Percentiles rank a stretch among this genome's conserved stretches.
phyloP scores from a whole-genome alignment of 2,113 vertebrate species.

The mouse (Mus musculus) region DNA sequence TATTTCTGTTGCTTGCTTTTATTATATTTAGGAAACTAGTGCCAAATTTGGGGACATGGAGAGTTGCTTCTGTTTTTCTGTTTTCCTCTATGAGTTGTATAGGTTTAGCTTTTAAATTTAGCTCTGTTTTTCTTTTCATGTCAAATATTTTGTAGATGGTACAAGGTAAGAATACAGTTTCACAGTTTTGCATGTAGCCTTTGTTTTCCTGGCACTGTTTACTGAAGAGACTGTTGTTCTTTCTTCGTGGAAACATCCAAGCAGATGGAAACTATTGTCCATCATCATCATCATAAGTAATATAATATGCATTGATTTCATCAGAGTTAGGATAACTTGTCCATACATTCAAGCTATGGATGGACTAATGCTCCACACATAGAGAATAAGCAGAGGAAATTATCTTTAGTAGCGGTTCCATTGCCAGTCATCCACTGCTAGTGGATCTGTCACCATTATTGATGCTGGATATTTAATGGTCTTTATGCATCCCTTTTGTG shows the following conservation, averaged over 20 bases:
- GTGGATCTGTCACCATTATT: neutral
- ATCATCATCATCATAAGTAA: neutral
- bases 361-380: neutral
- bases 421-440: neutral
- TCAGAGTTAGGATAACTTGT: neutral
- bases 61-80: neutral
- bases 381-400: neutral
- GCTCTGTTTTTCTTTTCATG: neutral
- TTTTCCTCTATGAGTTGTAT: neutral
- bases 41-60: neutral
- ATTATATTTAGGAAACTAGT: neutral
- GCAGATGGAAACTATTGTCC: neutral
- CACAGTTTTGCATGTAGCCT: neutral
- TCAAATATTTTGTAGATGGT: neutral
- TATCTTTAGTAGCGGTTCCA: neutral
- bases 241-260: neutral
- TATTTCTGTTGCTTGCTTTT: neutral
- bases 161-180: neutral
- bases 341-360: neutral
- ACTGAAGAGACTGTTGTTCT: neutral
- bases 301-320: neutral
- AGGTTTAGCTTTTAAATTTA: neutral
- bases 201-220: neutral
- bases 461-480: neutral
- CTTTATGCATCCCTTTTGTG: neutral